Base-by-base conservation (phyloP, 2,797 vertebrate genomes). In the Lycodopsis pacificus region DNA sequence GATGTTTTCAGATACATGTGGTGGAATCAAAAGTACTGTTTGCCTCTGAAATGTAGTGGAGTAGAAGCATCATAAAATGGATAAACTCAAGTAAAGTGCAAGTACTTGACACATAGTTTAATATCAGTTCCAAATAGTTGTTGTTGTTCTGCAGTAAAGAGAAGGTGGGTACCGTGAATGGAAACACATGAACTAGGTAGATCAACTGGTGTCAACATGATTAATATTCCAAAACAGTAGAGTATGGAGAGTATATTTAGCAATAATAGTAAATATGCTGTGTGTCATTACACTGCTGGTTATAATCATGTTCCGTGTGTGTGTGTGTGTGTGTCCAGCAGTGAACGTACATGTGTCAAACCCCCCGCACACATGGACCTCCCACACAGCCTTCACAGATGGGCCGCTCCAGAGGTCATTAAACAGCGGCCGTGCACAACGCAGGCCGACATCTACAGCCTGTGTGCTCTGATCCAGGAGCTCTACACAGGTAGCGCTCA, bases 371-470 rank as follows among this genome's bases (percentile, higher is more conserved):
- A 49, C 54, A 53, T 85, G 9, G 84, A 86, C 19, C 81, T 89
- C 0, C 92, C 94, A 30, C 70, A 82, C 2, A 68, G 84, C 65
- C 85, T 95, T 30, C 92, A 94, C 71, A 93, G 93, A 54, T 95
- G 95, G 94, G 92, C 94, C 11, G 92, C 94, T 10, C 93, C 95
- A 8, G 94, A 96, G 79, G 91, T 93, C 51, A 90, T 95, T 54
- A 81, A 27, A 3, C 53, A 87, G 22, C 83, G 80, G 27, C 4
- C 32, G 8, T 94, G 94, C 59, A 85, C 90, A 1, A 38, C 61
- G 38, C 94, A 91, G 75, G 93, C 94, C 2, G 95, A 95, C 83
- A 82, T 95, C 75, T 95, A 94, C 87, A 95, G 95, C 71, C 80
- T 94, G 70, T 95, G 94, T 66, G 70, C 91, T 46, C 79, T 95